phyloP scores from a whole-genome alignment of 2,797 vertebrate genomes.

The Pempheris klunzingeri region DNA sequence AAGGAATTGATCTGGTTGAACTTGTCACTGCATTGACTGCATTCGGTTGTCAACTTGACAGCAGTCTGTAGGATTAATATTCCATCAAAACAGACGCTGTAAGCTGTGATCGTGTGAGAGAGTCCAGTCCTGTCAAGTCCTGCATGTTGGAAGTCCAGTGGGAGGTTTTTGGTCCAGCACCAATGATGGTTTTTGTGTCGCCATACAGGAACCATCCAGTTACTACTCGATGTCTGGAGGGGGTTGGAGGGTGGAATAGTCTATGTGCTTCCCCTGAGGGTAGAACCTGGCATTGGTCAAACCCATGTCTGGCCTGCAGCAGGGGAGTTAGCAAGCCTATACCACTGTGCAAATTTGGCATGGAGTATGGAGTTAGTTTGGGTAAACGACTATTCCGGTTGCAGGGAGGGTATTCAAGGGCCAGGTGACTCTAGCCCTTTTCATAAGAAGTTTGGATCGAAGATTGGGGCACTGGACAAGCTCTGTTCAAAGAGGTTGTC shows the following conservation, averaged over 20 bases:
- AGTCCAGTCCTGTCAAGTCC: constrained; percentile 62
- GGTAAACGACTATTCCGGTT: constrained; percentile 26
- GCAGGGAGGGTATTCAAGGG: constrained; percentile 7
- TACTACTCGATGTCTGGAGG: constrained; percentile 43
- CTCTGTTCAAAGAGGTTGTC: constrained; percentile 6
- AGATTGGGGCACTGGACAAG: constrained; percentile 33
- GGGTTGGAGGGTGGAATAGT: constrained; percentile 47
- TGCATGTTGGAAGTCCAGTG: constrained; percentile 58
- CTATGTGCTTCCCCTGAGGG: constrained; percentile 68
- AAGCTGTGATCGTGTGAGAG: constrained; percentile 38
- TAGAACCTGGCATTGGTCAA: constrained; percentile 54
- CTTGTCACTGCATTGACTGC: constrained; percentile 35
- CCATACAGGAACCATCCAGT: constrained; percentile 42
- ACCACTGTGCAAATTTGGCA: constrained; percentile 85
- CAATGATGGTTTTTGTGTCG: constrained; percentile 49
- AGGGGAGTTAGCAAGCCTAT: constrained; percentile 56
- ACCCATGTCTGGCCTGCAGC: constrained; percentile 61
- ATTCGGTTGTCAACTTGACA: constrained; percentile 47
- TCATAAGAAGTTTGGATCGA: constrained; percentile 13
- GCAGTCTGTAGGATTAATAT: constrained; percentile 36
- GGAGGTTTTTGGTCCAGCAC: constrained; percentile 70
- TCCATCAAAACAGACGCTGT: constrained; percentile 45
- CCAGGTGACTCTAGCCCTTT: constrained; percentile 26
- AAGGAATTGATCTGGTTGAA: constrained; percentile 38
- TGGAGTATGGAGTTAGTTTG: constrained; percentile 16